Evolutionary conservation across 2,113 vertebrate genomes (phyloP), one percentile per base, ranked within the genome.

Genomic region (Aramus guarauna): DNA sequence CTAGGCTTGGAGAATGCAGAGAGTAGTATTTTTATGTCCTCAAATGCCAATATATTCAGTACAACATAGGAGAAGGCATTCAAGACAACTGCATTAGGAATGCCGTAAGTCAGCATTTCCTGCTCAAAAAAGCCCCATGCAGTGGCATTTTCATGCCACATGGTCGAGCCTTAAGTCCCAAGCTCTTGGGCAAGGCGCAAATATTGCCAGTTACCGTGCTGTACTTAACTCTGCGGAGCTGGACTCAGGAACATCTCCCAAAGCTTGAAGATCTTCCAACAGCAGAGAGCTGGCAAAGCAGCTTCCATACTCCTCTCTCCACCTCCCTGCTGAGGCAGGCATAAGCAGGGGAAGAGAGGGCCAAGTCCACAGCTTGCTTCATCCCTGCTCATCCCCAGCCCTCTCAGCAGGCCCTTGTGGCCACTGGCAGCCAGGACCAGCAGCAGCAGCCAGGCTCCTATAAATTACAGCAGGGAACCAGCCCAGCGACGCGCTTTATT

Each of bases 331-430:
- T 75, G 90, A 64, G 92, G 34, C 69, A 81, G 43, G 92, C 63
- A 91, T 23, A 91, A 87, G 64, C 15, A 90, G 21, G 23, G 29
- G 41, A 84, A 77, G 73, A 87, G 41, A 91, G 24, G 76, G 95
- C 96, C 95, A 95, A 91, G 55, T 39, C 77, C 87, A 91, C 95
- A 97, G 92, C 94, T 94, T 86, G 93, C 83, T 94, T 48, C 89
- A 66, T 73, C 68, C 55, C 91, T 94, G 91, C 94, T 96, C 85
- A 94, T 63, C 71, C 88, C 82, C 95, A 95, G 92, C 85, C 91
- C 37, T 95, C 95, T 56, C 95, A 94, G 96, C 92, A 88, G 82
- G 96, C 17, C 53, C 71, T 60, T 11, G 39, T 1, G 9, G 88
- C 81, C 90, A 72, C 82, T 95, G 90, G 90, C 94, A 96, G 88